Percentiles rank a stretch among this genome's conserved stretches.
Evolutionary conservation across 2,113 vertebrate species (phyloP).

Genomic region (Brachyhypopomus occidentalis): DNA sequence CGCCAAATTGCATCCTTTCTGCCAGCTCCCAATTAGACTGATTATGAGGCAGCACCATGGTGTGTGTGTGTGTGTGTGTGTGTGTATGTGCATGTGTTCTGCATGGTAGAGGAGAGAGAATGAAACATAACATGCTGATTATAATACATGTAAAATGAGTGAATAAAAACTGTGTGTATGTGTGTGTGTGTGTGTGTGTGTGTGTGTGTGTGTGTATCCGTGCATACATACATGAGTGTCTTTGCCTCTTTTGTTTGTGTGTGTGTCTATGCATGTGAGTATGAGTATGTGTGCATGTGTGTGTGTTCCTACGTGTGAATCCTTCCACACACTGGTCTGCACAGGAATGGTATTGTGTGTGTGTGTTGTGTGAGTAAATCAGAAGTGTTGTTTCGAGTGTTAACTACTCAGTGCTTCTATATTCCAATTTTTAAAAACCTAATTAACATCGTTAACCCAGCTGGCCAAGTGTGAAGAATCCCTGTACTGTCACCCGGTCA

Average conservation of each 20-base stretch:
- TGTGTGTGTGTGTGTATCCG: not conserved
- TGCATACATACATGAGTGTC: not conserved
- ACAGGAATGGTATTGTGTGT: too few relatives aligned
- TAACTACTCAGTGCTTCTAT: too few relatives aligned
- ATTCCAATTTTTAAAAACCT: not conserved
- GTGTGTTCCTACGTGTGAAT: too few relatives aligned
- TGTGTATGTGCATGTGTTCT: not conserved
- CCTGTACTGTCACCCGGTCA: not conserved
- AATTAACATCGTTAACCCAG: not conserved
- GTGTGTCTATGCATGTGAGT: not conserved
- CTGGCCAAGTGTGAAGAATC: not conserved
- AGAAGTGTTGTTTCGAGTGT: not conserved
- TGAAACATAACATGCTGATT: constrained; percentile 44
- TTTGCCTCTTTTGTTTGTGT: too few relatives aligned
- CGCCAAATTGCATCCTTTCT: constrained; percentile 56
- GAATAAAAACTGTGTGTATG: not conserved
- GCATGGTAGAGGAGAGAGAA: constrained; percentile 18
- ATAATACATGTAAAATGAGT: constrained; percentile 41
- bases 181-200: not conserved
- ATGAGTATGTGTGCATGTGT: too few relatives aligned
- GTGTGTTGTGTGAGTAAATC: not conserved
- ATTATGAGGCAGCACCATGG: constrained; percentile 48
- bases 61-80: constrained; percentile 28
- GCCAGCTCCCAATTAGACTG: constrained; percentile 52
- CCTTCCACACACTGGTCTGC: too few relatives aligned